phyloP scores from a whole-genome alignment of 2,888 invertebrate genomes.

The Ichneumoninae sp. region DNA sequence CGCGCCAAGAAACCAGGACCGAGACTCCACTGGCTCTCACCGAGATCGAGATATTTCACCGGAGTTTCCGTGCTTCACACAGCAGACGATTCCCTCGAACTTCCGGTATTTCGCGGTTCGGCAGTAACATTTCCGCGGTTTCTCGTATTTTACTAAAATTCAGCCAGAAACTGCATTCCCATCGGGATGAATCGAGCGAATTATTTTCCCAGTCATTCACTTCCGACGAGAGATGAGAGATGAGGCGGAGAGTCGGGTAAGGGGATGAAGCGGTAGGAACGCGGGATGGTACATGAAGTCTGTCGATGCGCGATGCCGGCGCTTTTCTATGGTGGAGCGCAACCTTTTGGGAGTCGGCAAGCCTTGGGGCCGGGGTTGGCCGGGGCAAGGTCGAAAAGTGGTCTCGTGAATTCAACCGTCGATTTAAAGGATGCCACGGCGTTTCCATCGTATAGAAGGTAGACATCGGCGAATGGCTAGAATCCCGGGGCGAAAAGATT shows the following conservation, averaged over 20 bases:
- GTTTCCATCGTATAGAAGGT: slow-evolving; percentile 52
- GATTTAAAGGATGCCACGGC: slow-evolving; percentile 60
- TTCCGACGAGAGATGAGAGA: slow-evolving; percentile 55
- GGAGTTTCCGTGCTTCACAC: not conserved
- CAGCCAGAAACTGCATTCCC: not conserved
- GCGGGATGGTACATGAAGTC: slow-evolving; percentile 16
- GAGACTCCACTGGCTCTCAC: slow-evolving; percentile 14
- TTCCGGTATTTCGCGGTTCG: slow-evolving; percentile 48
- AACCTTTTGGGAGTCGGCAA: slow-evolving; percentile 7
- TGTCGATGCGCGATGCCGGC: slow-evolving; percentile 32
- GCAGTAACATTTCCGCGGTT: slow-evolving; percentile 38
- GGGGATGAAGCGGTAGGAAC: not conserved
- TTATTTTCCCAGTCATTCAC: slow-evolving; percentile 64
- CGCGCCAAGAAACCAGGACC: slow-evolving; percentile 52
- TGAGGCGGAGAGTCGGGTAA: not conserved
- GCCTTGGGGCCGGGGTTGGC: not conserved
- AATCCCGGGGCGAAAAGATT: slow-evolving; percentile 66
- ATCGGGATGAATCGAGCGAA: slow-evolving; percentile 42
- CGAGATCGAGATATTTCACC: slow-evolving; percentile 35
- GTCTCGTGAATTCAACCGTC: slow-evolving; percentile 62
- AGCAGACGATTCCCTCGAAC: slow-evolving; percentile 8
- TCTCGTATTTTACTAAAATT: slow-evolving; percentile 51
- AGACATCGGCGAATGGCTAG: slow-evolving; percentile 51
- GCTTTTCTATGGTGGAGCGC: slow-evolving; percentile 18
- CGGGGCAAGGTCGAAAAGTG: slow-evolving; percentile 61